Percentiles rank a stretch among this genome's conserved stretches.
These are phyloP conservation scores for Coenonympha arcania DNA, from an alignment of 2,888 invertebrate species.

Conservation along the genomic window DNA sequence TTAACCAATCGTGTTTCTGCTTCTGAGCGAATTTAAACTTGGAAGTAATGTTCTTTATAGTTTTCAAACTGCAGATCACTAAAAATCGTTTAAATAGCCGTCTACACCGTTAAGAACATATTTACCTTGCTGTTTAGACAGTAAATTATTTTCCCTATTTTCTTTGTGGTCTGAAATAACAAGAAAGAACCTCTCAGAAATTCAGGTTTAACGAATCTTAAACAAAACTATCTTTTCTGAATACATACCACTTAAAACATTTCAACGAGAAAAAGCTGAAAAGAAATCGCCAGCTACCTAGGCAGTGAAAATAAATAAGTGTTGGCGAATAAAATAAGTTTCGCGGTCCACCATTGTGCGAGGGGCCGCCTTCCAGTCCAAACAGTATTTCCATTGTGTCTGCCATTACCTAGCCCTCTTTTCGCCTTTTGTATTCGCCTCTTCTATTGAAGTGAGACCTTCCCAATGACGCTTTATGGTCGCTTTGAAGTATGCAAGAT, in stretches of 20 bases:
- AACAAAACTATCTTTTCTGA: conserved; percentile 7
- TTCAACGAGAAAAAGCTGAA: conserved; percentile 44
- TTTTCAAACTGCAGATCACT: too few relatives aligned
- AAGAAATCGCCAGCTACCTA: conserved; percentile 35
- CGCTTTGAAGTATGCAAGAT: conserved; percentile 67
- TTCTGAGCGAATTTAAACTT: too few relatives aligned
- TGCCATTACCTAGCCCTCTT: conserved; percentile 72
- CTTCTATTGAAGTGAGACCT: conserved; percentile 70
- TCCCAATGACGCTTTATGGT: conserved; percentile 68
- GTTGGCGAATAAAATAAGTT: conserved; percentile 66
- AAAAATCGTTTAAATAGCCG: too few relatives aligned
- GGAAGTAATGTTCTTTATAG: too few relatives aligned
- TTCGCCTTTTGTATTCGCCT: conserved; percentile 68
- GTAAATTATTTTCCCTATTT: background rate
- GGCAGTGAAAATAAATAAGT: conserved; percentile 61
- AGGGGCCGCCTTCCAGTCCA: conserved; percentile 62
- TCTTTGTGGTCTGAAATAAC: background rate
- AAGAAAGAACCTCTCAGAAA: background rate
- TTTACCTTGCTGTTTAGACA: too few relatives aligned
- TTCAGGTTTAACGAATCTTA: background rate
- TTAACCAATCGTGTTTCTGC: too few relatives aligned
- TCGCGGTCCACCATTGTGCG: conserved; percentile 61
- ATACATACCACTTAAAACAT: conserved; percentile 25
- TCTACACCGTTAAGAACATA: too few relatives aligned
- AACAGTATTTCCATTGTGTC: conserved; percentile 72